Evolutionary conservation across 2,797 vertebrate species (phyloP).

Genomic region (Myotis pilosus): DNA sequence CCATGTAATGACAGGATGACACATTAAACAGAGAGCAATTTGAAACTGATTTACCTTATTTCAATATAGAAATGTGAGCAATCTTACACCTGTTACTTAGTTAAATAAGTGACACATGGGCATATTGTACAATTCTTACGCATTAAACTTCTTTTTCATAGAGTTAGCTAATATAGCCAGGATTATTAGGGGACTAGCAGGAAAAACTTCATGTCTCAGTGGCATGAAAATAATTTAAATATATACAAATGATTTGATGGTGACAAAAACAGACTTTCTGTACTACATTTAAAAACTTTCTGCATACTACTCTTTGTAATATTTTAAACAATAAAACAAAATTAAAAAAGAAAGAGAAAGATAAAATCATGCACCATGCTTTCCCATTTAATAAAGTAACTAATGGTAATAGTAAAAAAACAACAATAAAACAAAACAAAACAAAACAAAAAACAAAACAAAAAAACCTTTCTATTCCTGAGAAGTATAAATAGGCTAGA

Average conservation of each 20-base stretch:
- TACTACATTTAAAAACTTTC: background rate
- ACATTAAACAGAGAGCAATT: background rate
- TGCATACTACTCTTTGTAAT: background rate
- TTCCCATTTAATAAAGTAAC: no score
- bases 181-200: background rate
- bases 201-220: conserved; percentile 1
- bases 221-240: conserved; percentile 11
- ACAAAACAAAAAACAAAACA: background rate
- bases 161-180: conserved; percentile 4
- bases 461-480: conserved; percentile 8
- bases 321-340: no score
- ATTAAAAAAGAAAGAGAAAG: no score
- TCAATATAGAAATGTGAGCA: conserved; percentile 6
- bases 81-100: background rate
- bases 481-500: background rate
- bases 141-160: background rate
- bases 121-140: background rate
- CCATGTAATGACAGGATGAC: background rate
- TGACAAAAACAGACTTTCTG: background rate
- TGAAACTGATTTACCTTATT: background rate
- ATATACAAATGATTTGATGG: background rate
- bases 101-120: background rate
- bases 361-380: no score
- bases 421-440: no score
- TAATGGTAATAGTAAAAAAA: no score